These are phyloP conservation scores for Hypomesus transpacificus DNA, from an alignment of 2,113 vertebrate species.

Conservation along the genomic window DNA sequence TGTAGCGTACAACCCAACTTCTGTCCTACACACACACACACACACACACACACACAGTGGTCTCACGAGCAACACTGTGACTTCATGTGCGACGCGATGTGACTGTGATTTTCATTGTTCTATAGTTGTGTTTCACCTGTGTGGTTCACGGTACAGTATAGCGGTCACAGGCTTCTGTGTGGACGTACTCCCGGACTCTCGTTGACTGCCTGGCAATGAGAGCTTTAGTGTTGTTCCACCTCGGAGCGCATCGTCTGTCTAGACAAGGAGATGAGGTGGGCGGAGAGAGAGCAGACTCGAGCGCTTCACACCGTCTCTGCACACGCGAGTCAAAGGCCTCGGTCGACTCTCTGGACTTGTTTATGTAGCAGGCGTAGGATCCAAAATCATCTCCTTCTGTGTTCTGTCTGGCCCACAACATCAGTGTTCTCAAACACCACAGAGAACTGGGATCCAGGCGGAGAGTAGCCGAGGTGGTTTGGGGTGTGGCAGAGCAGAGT, in stretches of 20 bases:
- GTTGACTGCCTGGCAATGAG: not conserved
- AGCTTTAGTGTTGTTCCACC: not conserved
- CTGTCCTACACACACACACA: no score
- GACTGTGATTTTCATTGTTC: no score
- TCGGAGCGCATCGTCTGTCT: not conserved
- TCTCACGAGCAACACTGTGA: no score
- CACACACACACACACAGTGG: no score
- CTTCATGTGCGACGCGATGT: no score
- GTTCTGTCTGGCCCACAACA: no score
- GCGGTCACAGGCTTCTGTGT: not conserved
- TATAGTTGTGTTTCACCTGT: no score
- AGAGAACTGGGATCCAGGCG: constrained; percentile 45
- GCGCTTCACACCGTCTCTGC: not conserved
- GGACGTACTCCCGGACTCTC: not conserved
- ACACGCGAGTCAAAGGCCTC: not conserved
- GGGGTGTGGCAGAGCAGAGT: constrained; percentile 46
- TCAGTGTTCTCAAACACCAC: constrained; percentile 28
- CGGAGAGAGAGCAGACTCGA: not conserved
- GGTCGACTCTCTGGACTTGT: not conserved
- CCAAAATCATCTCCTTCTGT: no score
- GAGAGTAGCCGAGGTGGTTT: constrained; percentile 47
- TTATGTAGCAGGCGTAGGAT: constrained; percentile 34
- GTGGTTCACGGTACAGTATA: no score
- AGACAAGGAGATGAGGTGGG: not conserved
- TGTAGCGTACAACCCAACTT: no score